phyloP scores from a whole-genome alignment of 2,113 vertebrate species.

The Sinocyclocheilus anophthalmus region DNA sequence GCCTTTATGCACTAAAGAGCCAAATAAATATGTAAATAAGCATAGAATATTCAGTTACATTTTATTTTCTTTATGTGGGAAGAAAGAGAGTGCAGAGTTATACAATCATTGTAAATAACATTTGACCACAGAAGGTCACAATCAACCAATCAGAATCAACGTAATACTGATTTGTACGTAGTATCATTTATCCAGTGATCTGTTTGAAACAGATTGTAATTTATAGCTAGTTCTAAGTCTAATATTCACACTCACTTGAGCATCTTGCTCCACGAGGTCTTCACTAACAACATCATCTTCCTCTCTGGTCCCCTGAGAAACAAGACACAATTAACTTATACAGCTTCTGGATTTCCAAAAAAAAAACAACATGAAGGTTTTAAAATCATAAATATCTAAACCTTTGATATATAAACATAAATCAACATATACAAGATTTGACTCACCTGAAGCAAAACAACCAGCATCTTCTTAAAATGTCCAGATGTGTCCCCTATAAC shows the following conservation, averaged over 20 bases:
- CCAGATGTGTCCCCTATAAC: slow-evolving; percentile 86
- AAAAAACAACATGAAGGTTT: not conserved
- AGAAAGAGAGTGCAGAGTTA: not conserved
- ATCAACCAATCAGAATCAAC: not conserved
- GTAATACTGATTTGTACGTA: not conserved
- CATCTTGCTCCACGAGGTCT: slow-evolving; percentile 89
- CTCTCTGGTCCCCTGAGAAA: slow-evolving; percentile 87
- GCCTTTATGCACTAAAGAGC: not conserved
- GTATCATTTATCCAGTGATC: not conserved
- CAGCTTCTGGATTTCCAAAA: not conserved
- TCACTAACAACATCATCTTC: slow-evolving; percentile 87
- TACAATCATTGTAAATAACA: not conserved
- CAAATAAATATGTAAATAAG: not conserved
- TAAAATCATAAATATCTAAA: not conserved
- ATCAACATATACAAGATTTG: not conserved
- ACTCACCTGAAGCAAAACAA: slow-evolving; percentile 92
- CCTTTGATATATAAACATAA: not conserved
- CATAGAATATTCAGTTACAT: not conserved
- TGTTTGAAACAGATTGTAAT: not conserved
- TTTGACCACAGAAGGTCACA: not conserved
- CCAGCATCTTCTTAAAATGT: slow-evolving; percentile 97
- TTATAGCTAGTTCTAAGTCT: not conserved
- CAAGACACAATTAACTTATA: slow-evolving; percentile 16
- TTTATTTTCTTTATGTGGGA: not conserved
- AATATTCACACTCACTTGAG: slow-evolving; percentile 76